phyloP scores from a whole-genome alignment of 2,797 vertebrate genomes.

The Sarcoramphus papa region DNA sequence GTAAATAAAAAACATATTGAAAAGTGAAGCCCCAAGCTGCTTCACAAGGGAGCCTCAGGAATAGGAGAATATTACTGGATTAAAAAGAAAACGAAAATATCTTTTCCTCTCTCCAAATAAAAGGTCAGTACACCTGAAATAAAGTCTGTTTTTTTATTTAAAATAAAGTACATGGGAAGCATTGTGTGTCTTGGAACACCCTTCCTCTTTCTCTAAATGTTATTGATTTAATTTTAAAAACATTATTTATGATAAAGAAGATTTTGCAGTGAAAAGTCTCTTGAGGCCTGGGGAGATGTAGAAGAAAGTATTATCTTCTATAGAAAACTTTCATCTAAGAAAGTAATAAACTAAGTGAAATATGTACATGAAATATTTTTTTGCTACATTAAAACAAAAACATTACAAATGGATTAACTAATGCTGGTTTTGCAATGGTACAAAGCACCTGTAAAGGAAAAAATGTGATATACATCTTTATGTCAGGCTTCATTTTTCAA shows the following conservation, averaged over 20 bases:
- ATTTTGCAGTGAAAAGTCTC: background rate
- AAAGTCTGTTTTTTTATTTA: background rate
- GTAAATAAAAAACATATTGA: background rate
- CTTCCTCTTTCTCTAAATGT: background rate
- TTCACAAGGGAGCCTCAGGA: background rate
- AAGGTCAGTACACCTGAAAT: background rate
- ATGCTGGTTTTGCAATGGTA: background rate
- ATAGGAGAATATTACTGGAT: background rate
- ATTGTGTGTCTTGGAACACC: background rate
- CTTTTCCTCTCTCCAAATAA: background rate
- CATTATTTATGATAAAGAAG: background rate
- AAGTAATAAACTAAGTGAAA: background rate
- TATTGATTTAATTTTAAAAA: background rate
- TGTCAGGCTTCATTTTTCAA: background rate
- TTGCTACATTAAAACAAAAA: background rate
- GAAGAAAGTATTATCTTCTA: background rate
- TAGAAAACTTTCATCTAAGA: background rate
- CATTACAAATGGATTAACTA: background rate
- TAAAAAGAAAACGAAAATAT: background rate
- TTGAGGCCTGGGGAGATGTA: background rate
- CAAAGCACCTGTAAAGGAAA: background rate
- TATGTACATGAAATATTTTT: background rate
- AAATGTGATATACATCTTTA: background rate
- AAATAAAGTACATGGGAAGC: background rate
- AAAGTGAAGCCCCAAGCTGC: background rate